Conservation (phyloP, 2,888 invertebrate species). For the Pachymerium ferrugineum region DNA sequence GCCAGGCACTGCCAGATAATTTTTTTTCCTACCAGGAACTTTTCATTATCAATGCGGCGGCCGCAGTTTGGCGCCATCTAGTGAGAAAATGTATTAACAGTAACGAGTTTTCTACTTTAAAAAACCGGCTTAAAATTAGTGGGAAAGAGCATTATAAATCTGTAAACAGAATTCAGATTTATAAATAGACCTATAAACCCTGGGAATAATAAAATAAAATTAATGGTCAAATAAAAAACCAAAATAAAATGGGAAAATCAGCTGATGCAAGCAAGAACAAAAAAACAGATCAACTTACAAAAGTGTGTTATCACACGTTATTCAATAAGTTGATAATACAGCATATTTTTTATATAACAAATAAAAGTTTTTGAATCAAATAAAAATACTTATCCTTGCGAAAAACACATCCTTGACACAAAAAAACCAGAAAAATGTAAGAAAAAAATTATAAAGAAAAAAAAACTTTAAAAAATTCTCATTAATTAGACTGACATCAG, state of each 20-base stretch:
- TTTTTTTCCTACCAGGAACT: neutral
- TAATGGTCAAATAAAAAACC: neutral
- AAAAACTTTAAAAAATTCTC: too few species aligned
- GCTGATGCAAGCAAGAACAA: neutral
- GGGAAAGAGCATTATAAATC: neutral
- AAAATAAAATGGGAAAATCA: neutral
- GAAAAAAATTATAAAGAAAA: neutral
- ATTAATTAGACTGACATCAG: too few species aligned
- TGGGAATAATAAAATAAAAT: neutral
- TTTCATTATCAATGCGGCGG: neutral
- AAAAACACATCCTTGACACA: neutral
- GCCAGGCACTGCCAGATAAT: neutral
- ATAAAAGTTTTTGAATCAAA: neutral
- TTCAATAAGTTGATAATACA: too few species aligned
- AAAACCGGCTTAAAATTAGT: constrained; percentile 5
- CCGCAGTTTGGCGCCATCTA: neutral
- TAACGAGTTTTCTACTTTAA: too few species aligned
- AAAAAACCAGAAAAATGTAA: neutral
- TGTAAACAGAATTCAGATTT: constrained; percentile 10
- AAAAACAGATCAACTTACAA: too few species aligned
- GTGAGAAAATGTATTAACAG: neutral
- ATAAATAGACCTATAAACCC: too few species aligned
- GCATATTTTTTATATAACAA: neutral
- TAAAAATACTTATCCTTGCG: neutral
- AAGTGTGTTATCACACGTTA: too few species aligned